Conservation (phyloP, 1,140 invertebrate species). For the Chymomyza costata region DNA sequence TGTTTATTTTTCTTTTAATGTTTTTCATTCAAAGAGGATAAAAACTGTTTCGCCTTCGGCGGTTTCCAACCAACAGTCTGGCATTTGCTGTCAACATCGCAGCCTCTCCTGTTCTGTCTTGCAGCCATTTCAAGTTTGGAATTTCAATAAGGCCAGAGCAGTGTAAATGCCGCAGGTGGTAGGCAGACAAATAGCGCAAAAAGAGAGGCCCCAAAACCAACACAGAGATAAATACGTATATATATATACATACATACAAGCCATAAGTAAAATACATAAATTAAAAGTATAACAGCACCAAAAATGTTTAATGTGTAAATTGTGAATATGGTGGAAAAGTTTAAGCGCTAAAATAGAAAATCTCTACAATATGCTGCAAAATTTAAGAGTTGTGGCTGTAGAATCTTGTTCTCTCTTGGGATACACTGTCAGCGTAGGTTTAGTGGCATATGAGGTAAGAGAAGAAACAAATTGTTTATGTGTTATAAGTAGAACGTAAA, state of each 20-base stretch:
- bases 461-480: too few species aligned
- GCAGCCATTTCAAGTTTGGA: constrained; percentile 63
- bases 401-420: too few species aligned
- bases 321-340: too few species aligned
- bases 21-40: too few species aligned
- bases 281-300: constrained; percentile 62
- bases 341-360: constrained; percentile 22
- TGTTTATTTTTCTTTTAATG: too few species aligned
- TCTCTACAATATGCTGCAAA: too few species aligned
- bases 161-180: constrained; percentile 57
- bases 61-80: too few species aligned
- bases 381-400: too few species aligned
- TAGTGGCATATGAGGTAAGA: too few species aligned
- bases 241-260: constrained; percentile 52
- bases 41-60: too few species aligned
- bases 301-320: constrained; percentile 53
- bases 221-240: constrained; percentile 15
- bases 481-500: too few species aligned
- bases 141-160: constrained; percentile 53
- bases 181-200: constrained; percentile 21
- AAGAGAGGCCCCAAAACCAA: constrained; percentile 6
- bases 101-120: constrained; percentile 30
- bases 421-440: too few species aligned
- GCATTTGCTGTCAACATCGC: constrained; percentile 56
- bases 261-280: constrained; percentile 66